Evolutionary conservation across 2,797 vertebrate species (phyloP), one percentile per base, ranked within the genome.

Genomic region (Sebastiscus albofasciatus): DNA sequence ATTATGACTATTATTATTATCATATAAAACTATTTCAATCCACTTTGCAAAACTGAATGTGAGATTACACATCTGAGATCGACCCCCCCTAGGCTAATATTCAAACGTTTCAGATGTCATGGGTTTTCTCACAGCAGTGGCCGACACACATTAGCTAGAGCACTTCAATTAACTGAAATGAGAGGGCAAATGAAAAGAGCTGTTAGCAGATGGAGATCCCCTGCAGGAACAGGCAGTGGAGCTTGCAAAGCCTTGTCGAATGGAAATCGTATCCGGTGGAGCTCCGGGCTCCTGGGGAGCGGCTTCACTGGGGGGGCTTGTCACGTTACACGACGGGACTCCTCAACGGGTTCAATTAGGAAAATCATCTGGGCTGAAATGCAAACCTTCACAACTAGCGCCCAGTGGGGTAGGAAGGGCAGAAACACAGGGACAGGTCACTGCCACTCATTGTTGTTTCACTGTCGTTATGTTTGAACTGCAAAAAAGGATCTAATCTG

Each of bases 91-190:
- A 8, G 36, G 26, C 42, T 52, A 33, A 74, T 84, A 46, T 67
- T 68, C 10, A 74, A 55, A 55, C 62, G 83, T 80, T 91, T 90
- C 75, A 88, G 68, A 78, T 79, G 77, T 72, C 84, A 75, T 14
- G 54, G 87, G 81, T 87, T 90, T 80, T 91, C 88, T 56, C 65
- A 64, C 31, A 64, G 58, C 71, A 60, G 73, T 29, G 54, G 64
- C 27, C 49, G 62, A 31, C 14, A 29, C 83, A 29, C 85, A 82
- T 83, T 79, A 86, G 54, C 56, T 54, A 64, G 77, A 87, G 85
- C 83, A 89, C 80, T 89, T 88, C 89, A 92, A 94, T 95, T 92
- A 94, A 90, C 60, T 87, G 77, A 94, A 89, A 93, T 76, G 83
- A 89, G 85, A 85, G 60, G n/a, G 67, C 74, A 65, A 89, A 88